Conservation (phyloP, 1,140 invertebrate species). For the Lordiphosa collinella region DNA sequence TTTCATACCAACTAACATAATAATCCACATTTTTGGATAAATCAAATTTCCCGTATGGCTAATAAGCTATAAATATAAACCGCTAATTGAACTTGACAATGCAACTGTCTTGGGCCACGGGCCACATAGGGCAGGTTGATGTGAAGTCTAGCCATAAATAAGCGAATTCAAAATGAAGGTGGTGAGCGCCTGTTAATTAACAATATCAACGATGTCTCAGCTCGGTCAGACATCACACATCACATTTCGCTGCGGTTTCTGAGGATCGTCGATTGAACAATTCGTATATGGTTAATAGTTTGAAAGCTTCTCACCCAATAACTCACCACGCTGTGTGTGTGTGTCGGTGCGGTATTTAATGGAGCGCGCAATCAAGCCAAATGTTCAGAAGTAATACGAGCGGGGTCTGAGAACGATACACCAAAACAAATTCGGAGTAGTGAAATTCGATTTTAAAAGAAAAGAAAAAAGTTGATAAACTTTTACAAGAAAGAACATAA, state of each 20-base stretch:
- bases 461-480: not conserved
- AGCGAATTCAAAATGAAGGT: conserved; percentile 11
- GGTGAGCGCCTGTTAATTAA: conserved; percentile 23
- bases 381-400: conserved; percentile 51
- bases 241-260: conserved; percentile 22
- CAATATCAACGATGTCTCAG: conserved; percentile 2
- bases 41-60: too few relatives aligned
- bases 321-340: conserved; percentile 41
- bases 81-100: conserved; percentile 52
- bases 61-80: conserved; percentile 17
- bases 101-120: conserved; percentile 20
- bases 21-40: too few relatives aligned
- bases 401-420: conserved; percentile 21
- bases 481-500: not conserved
- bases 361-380: conserved; percentile 28
- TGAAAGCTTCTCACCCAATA: conserved; percentile 22
- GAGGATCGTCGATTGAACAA: conserved; percentile 15
- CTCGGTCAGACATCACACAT: conserved; percentile 12
- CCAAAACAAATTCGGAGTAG: conserved; percentile 21
- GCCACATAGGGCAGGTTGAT: conserved; percentile 23
- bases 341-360: conserved; percentile 42
- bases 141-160: conserved; percentile 23
- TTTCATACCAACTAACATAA: too few relatives aligned
- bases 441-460: conserved; percentile 18
- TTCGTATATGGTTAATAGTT: not conserved